Base-by-base conservation (phyloP, 2,888 invertebrate species). In the Thera obeliscata region DNA sequence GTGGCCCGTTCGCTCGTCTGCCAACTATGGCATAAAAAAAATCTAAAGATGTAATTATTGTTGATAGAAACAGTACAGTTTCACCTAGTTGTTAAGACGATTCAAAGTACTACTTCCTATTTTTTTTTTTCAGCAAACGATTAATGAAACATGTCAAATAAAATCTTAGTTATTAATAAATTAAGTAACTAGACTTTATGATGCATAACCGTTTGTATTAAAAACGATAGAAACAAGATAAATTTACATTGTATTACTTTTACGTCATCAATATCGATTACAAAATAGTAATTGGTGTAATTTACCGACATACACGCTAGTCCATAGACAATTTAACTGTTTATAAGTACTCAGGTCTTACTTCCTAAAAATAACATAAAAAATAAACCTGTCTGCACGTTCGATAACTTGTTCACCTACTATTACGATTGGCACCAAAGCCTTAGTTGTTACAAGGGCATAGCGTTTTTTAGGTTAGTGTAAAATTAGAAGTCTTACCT, bases 251-350 rank as follows among this genome's bases (percentile, higher is more conserved):
- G 33, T 66, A 67, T 60, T 61, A 58, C 22, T 58, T 79, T 78
- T 77, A 81, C 84, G 82, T 86, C 85, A 87, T 74, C 75, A 69
- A 81, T 81, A 86, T 80, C 75, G 77, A 84, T 87, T 84, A 84
- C 78, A 77, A 5, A 75, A 74, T 56, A 71, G 77, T 87, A 86
- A 88, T 85, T 83, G 81, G 65, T 64, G 74, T 88, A 88, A 88
- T 81, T 79, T 75, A 70, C 76, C 58, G 66, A 60, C 60, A 68
- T 61, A 69, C 62, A 69, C 65, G 69, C 62, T 56, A 64, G 48
- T 5, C 12, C 58, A 49, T 49, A 50, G 67, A 63, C 8, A 56
- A 52, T 52, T 22, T 12, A 61, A 52, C 41, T 54, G 54, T 67
- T 54, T 50, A 52, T 49, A 56, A 35, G 56, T 60, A 43, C 43